A percentile compares a stretch with the other conserved stretches of the same genome.
Conservation (phyloP, 2,888 invertebrate genomes). For the Dynastes maya region DNA sequence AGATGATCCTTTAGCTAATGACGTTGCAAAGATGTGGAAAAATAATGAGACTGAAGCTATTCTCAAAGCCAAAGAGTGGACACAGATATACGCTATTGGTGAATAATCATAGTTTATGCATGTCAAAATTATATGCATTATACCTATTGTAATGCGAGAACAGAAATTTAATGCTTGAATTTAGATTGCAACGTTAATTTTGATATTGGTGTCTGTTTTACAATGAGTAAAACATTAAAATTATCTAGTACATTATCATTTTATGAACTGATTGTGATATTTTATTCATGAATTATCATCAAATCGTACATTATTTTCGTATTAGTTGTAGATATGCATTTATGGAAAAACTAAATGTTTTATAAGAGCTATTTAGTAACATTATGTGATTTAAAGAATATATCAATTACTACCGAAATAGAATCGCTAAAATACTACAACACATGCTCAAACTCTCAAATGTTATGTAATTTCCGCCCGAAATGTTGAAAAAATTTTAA, state of each 20-base stretch:
- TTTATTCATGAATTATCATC: slow-evolving; percentile 29
- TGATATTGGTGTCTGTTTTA: slow-evolving; percentile 40
- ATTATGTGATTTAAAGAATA: slow-evolving; percentile 31
- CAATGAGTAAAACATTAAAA: slow-evolving; percentile 38
- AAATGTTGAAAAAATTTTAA: slow-evolving; percentile 28
- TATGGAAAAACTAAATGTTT: slow-evolving; percentile 13
- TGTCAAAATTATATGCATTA: slow-evolving; percentile 20
- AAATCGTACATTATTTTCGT: slow-evolving; percentile 34
- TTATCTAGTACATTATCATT: slow-evolving; percentile 30
- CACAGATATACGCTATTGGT: slow-evolving; percentile 85
- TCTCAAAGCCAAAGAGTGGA: slow-evolving; percentile 94
- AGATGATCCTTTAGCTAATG: slow-evolving; percentile 98
- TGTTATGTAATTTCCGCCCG: slow-evolving; percentile 40
- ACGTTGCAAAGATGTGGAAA: slow-evolving; percentile 99
- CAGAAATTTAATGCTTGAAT: slow-evolving; percentile 34
- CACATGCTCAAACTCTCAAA: slow-evolving; percentile 41
- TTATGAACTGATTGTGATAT: slow-evolving; percentile 43
- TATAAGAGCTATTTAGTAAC: slow-evolving; percentile 16
- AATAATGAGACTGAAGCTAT: slow-evolving; percentile 97
- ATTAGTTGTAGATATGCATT: slow-evolving; percentile 22
- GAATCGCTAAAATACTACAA: slow-evolving; percentile 24
- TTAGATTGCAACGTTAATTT: slow-evolving; percentile 33
- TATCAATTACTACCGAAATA: slow-evolving; percentile 33
- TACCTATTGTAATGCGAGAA: slow-evolving; percentile 15
- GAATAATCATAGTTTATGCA: slow-evolving; percentile 53